Evolutionary conservation across 2,888 invertebrate species (phyloP), one percentile per base, ranked within the genome.

Genomic region (Phyto melanocephala): DNA sequence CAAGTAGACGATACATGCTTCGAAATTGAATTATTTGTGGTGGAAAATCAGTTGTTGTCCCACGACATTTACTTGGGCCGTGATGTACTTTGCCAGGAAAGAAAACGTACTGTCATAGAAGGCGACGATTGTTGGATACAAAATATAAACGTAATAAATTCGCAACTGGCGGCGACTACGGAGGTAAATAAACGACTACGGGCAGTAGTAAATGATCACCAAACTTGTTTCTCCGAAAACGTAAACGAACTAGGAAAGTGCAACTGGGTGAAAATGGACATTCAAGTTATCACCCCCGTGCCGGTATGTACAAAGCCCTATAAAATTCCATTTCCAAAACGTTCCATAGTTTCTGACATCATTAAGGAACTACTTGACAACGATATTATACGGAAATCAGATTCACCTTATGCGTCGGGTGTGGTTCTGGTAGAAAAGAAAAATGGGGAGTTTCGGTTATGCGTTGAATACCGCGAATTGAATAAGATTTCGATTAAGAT

Each of bases 381-480:
- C 40, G 17, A 76, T 7, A 84, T 86, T 4, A 84, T 86, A 4
- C 75, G 81, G 2, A 20, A 68, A 11, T 85, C 80, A 1, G 54
- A 78, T 5, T 86, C 83, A 1, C 50, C 77, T 11, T 86, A 84
- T n/a, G 82, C 85, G 0, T 76, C 84, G 54, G 42, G 4, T n/a
- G n/a, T n/a, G n/a, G n/a, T n/a, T n/a, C n/a, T n/a, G n/a, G n/a
- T n/a, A n/a, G n/a, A n/a, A n/a, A n/a, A n/a, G n/a, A n/a, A n/a
- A n/a, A n/a, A n/a, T n/a, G n/a, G n/a, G n/a, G 81, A 84, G 56
- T 80, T 83, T 52, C 80, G 80, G 1, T 37, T 84, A 20, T 85
- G 81, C 42, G 62, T 86, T n/a, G n/a, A n/a, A n/a, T n/a, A n/a
- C 0, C 50, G 85, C 0, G 24, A 42, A 10, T 8, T 85, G 3